Evolutionary conservation across 64 coral and sea anemone genomes (phyloP).

Genomic region (Actinia equina): DNA sequence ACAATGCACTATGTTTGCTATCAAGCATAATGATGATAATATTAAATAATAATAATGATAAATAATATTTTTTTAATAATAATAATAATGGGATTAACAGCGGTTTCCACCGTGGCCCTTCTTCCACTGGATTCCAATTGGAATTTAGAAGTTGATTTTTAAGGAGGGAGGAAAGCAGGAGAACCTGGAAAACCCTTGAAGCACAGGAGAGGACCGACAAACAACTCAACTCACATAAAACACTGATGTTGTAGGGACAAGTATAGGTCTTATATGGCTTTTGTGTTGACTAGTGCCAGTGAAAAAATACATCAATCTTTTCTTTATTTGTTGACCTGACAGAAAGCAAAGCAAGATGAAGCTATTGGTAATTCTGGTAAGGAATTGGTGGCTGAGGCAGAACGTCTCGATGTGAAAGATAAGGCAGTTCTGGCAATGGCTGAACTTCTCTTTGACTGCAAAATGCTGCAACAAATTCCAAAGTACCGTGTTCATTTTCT

Average conservation of each 20-base stretch:
- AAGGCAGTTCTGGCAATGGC: slow-evolving; percentile 83
- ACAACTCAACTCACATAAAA: too few relatives aligned
- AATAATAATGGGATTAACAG: too few relatives aligned
- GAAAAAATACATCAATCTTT: background rate
- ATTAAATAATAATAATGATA: too few relatives aligned
- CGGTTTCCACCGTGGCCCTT: too few relatives aligned
- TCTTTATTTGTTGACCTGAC: background rate
- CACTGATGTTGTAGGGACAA: background rate
- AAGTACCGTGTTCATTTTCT: slow-evolving; percentile 74
- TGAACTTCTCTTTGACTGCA: slow-evolving; percentile 80
- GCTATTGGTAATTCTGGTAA: slow-evolving; percentile 44
- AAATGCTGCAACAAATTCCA: slow-evolving; percentile 77
- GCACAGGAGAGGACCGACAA: too few relatives aligned
- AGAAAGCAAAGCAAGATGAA: slow-evolving; percentile 69
- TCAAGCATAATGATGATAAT: too few relatives aligned
- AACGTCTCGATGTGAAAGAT: slow-evolving; percentile 86
- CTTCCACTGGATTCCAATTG: too few relatives aligned
- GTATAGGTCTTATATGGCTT: background rate
- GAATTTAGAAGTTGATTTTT: too few relatives aligned
- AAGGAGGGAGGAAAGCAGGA: too few relatives aligned
- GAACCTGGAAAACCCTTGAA: too few relatives aligned
- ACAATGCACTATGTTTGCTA: too few relatives aligned
- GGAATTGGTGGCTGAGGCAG: slow-evolving; percentile 88
- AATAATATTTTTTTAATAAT: too few relatives aligned
- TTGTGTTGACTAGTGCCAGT: background rate